Conservation (phyloP, 2,888 invertebrate species). For the Desoria tigrina region DNA sequence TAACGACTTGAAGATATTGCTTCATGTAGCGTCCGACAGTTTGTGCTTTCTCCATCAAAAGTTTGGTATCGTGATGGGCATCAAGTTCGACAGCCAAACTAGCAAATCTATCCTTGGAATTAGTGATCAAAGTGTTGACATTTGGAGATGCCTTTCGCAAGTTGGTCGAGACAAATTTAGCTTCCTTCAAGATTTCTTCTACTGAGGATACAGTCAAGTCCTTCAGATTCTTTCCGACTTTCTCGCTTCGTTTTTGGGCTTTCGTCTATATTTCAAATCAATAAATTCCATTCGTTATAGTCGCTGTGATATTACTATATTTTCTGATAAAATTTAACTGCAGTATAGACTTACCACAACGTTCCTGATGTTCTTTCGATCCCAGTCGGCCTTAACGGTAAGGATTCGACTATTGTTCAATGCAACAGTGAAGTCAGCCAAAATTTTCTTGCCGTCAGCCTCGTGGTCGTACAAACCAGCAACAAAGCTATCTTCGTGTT, state of each 20-base stretch:
- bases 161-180: slow-evolving; percentile 62
- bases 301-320: no score
- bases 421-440: slow-evolving; percentile 60
- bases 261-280: slow-evolving; percentile 25
- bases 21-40: background rate
- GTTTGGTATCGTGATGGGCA: slow-evolving; percentile 69
- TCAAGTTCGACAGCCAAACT: slow-evolving; percentile 70
- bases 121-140: slow-evolving; percentile 64
- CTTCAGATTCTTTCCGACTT: slow-evolving; percentile 58
- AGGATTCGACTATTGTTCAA: slow-evolving; percentile 61
- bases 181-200: slow-evolving; percentile 59
- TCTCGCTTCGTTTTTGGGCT: slow-evolving; percentile 51
- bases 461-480: slow-evolving; percentile 45
- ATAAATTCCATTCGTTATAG: background rate
- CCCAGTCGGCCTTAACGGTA: slow-evolving; percentile 58
- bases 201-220: slow-evolving; percentile 58
- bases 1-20: slow-evolving; percentile 16
- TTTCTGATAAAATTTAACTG: no score
- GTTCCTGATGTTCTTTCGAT: slow-evolving; percentile 65
- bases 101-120: slow-evolving; percentile 67
- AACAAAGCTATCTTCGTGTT: slow-evolving; percentile 39
- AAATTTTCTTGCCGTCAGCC: slow-evolving; percentile 53
- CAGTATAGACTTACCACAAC: slow-evolving; percentile 60
- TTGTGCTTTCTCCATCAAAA: slow-evolving; percentile 18
- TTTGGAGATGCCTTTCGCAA: slow-evolving; percentile 63